These are phyloP conservation scores for Acanthurus leucopareius DNA, from an alignment of 2,797 vertebrate species.

Conservation along the genomic window DNA sequence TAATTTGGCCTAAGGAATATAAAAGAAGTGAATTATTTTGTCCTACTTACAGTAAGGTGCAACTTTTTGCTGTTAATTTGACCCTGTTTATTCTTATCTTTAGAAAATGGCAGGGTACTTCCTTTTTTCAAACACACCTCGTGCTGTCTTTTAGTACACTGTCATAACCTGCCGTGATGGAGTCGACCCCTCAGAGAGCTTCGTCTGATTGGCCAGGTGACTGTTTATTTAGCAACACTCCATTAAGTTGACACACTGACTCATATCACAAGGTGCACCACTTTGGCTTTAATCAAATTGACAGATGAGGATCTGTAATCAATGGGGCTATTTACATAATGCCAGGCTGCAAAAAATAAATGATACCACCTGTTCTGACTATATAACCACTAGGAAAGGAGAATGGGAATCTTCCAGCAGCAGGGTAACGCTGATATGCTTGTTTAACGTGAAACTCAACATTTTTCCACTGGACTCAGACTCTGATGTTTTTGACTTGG, in stretches of 20 bases:
- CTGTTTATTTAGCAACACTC: conserved; percentile 75
- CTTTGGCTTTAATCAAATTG: conserved; percentile 76
- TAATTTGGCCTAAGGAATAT: background rate
- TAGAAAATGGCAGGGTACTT: conserved; percentile 10
- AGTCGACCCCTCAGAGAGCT: conserved; percentile 41
- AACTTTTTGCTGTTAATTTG: background rate
- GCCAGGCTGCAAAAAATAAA: conserved; percentile 45
- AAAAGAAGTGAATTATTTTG: too few relatives aligned
- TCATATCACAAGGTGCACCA: conserved; percentile 61
- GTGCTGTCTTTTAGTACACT: background rate
- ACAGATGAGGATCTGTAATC: conserved; percentile 70
- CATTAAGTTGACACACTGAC: conserved; percentile 69
- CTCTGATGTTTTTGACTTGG: background rate
- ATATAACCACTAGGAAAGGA: background rate
- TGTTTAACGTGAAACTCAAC: background rate
- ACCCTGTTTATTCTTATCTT: conserved; percentile 28
- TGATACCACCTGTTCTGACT: conserved; percentile 54
- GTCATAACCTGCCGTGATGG: conserved; percentile 16
- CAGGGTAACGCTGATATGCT: background rate
- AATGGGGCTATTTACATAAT: conserved; percentile 73
- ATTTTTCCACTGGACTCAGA: background rate
- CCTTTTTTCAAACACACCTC: background rate
- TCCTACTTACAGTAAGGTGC: too few relatives aligned
- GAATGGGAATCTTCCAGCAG: background rate
- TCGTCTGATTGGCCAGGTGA: conserved; percentile 52